These are phyloP conservation scores for Prochilodus magdalenae DNA, from an alignment of 2,113 vertebrate genomes.

Conservation along the genomic window DNA sequence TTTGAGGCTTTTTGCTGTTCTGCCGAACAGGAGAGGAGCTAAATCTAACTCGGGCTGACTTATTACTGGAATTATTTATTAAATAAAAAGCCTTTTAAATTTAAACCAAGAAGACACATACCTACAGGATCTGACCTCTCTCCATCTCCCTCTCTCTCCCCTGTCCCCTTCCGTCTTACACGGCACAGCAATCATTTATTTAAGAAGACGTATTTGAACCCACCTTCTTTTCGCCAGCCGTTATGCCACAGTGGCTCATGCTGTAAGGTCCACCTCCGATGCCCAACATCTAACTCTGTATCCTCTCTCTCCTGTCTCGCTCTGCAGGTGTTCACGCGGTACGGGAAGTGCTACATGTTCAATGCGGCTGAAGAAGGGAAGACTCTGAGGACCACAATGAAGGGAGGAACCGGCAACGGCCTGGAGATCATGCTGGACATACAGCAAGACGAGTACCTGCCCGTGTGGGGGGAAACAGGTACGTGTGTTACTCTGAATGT, in stretches of 20 bases:
- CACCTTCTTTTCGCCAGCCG: no score
- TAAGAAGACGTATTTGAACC: not conserved
- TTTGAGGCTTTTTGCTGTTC: conserved; percentile 23
- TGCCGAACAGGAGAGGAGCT: not conserved
- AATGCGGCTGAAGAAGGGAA: conserved; percentile 94
- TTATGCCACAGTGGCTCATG: no score
- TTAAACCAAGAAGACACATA: no score
- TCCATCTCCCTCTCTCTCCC: no score
- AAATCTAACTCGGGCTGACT: conserved; percentile 10
- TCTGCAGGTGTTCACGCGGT: conserved; percentile 94
- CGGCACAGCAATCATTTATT: not conserved
- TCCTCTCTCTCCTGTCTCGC: no score
- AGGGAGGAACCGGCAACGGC: conserved; percentile 96
- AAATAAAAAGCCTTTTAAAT: no score
- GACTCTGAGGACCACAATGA: conserved; percentile 93
- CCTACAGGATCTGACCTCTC: no score
- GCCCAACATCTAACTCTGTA: no score
- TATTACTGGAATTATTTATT: not conserved
- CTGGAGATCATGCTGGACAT: conserved; percentile 99
- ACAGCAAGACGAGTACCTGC: conserved; percentile 91
- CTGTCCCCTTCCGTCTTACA: not conserved
- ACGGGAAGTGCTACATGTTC: conserved; percentile 99
- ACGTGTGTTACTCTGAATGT: not conserved
- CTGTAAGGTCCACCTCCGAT: no score
- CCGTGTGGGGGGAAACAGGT: conserved; percentile 83